Evolutionary conservation across 2,113 vertebrate species (phyloP).

Genomic region (Anolis carolinensis): DNA sequence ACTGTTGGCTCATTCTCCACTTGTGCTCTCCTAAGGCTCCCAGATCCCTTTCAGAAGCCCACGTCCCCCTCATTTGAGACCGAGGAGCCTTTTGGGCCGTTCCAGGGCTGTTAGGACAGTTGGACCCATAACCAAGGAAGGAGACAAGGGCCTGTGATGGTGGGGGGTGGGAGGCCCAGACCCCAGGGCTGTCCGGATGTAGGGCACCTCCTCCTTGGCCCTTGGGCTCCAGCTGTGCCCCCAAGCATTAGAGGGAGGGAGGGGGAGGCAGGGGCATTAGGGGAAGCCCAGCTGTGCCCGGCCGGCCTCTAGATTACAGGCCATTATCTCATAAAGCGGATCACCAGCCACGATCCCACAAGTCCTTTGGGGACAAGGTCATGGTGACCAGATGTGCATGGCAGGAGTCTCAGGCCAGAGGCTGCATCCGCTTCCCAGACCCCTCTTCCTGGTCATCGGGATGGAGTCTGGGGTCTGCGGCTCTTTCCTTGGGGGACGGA

Average conservation of each 20-base stretch:
- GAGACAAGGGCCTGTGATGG: too few species aligned
- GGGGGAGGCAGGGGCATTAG: not conserved
- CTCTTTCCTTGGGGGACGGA: too few species aligned
- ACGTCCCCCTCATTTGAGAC: too few species aligned
- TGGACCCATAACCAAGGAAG: not conserved
- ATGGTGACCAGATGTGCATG: not conserved
- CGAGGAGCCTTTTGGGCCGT: too few species aligned
- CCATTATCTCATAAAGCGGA: conserved; percentile 66
- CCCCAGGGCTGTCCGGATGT: too few species aligned
- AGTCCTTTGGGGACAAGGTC: conserved; percentile 67
- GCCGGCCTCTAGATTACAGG: conserved; percentile 59
- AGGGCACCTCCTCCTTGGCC: not conserved
- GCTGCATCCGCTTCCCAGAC: not conserved
- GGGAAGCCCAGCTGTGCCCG: not conserved
- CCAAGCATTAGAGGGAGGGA: not conserved
- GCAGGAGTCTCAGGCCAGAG: not conserved
- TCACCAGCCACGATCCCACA: not conserved
- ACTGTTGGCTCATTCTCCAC: too few species aligned
- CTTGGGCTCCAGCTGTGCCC: conserved; percentile 4
- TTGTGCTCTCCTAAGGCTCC: too few species aligned
- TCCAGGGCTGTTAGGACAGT: too few species aligned
- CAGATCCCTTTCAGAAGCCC: too few species aligned
- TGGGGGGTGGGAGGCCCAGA: too few species aligned
- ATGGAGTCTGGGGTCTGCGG: too few species aligned
- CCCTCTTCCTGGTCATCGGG: not conserved